phyloP scores from a whole-genome alignment of 1,140 invertebrate species.

The Calycopis cecrops region DNA sequence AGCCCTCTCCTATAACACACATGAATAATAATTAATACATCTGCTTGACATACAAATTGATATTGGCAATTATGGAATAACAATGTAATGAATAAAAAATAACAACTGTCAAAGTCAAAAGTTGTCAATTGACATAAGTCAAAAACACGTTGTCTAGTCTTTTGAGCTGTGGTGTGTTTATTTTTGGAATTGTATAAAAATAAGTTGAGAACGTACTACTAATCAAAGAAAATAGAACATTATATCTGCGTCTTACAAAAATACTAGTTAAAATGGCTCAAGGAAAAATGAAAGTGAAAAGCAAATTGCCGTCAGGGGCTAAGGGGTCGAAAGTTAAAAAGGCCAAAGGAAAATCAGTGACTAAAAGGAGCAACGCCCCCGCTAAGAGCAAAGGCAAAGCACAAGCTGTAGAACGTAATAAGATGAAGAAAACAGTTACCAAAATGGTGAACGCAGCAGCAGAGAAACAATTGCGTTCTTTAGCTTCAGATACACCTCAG shows the following conservation, averaged over 20 bases:
- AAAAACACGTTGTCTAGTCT: conserved; percentile 19
- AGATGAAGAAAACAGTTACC: conserved; percentile 60
- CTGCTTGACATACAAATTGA: too few relatives aligned
- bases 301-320: conserved; percentile 51
- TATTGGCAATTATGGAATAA: too few relatives aligned
- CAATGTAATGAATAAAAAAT: too few relatives aligned
- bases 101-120: too few relatives aligned
- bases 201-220: too few relatives aligned
- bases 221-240: too few relatives aligned
- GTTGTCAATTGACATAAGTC: conserved; percentile 22
- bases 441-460: conserved; percentile 67
- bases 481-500: conserved; percentile 50
- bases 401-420: conserved; percentile 43
- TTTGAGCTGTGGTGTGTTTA: conserved; percentile 5
- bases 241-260: conserved; percentile 4
- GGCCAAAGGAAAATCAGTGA: conserved; percentile 54
- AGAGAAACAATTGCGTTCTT: conserved; percentile 53
- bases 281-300: conserved; percentile 66
- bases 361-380: conserved; percentile 57
- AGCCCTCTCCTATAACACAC: too few relatives aligned
- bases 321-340: conserved; percentile 59
- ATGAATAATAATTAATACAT: too few relatives aligned
- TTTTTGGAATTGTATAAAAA: conserved; percentile 1
- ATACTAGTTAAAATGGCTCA: conserved; percentile 50
- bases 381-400: conserved; percentile 53